Percentiles rank a stretch among this genome's conserved stretches.
Conservation (phyloP, 2,888 invertebrate species). For the Xanthia icteritia region DNA sequence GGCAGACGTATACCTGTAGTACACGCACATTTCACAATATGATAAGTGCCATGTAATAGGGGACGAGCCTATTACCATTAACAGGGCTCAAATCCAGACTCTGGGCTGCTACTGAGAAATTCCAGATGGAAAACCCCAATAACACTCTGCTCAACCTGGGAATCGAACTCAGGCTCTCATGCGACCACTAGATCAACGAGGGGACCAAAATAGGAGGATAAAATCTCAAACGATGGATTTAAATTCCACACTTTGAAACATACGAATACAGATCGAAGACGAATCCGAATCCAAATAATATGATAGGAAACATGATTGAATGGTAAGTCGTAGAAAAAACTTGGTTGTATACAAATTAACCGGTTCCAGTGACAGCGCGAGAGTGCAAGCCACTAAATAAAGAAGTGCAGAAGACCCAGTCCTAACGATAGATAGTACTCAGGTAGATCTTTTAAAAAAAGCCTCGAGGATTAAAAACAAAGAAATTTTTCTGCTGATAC, state of each 20-base stretch:
- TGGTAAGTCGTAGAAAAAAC: conserved; percentile 46
- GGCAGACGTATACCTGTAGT: too few species aligned
- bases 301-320: conserved; percentile 53
- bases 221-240: background rate
- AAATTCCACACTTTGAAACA: background rate
- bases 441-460: background rate
- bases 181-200: too few species aligned
- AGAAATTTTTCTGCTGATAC: background rate
- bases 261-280: conserved; percentile 5
- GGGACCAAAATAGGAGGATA: too few species aligned
- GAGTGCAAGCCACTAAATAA: conserved; percentile 22
- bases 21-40: too few species aligned
- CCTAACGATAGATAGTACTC: background rate
- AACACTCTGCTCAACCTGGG: too few species aligned
- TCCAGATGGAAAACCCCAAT: too few species aligned
- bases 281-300: conserved; percentile 46
- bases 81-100: too few species aligned
- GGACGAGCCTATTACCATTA: too few species aligned
- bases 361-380: conserved; percentile 68
- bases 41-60: too few species aligned
- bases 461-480: too few species aligned
- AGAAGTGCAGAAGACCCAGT: conserved; percentile 41
- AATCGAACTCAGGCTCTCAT: too few species aligned
- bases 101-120: too few species aligned
- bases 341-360: conserved; percentile 64